A percentile compares a stretch with the other conserved stretches of the same genome.
These are phyloP conservation scores for Scalopus aquaticus DNA, from an alignment of 2,113 vertebrate species.

Conservation along the genomic window DNA sequence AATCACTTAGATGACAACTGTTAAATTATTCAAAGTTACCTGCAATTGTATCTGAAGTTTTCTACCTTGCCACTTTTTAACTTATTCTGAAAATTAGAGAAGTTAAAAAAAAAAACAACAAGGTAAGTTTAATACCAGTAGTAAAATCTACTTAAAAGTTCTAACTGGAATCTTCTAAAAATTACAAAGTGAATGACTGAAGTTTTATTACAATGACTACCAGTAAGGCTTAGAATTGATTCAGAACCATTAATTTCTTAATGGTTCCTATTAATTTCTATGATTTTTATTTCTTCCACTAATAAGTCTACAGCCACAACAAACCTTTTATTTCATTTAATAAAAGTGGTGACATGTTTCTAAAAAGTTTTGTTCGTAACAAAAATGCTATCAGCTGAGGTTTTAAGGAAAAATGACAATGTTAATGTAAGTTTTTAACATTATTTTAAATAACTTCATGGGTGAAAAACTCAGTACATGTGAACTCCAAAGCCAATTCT, in stretches of 20 bases:
- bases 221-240: background rate
- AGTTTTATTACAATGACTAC: background rate
- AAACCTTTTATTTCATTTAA: slow-evolving; percentile 30
- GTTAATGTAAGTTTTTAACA: background rate
- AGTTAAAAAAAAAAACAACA: background rate
- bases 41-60: background rate
- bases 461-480: background rate
- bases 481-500: slow-evolving; percentile 25
- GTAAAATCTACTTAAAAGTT: slow-evolving; percentile 51
- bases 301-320: background rate
- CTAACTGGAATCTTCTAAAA: slow-evolving; percentile 5
- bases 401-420: slow-evolving; percentile 50
- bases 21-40: background rate
- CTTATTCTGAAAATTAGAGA: background rate
- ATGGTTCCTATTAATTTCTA: background rate
- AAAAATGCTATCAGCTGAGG: background rate
- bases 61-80: background rate
- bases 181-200: background rate
- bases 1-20: background rate
- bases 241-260: too few relatives aligned
- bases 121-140: slow-evolving; percentile 40
- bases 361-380: slow-evolving; percentile 17
- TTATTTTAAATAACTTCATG: slow-evolving; percentile 15
- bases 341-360: background rate
- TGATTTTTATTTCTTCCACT: background rate